A percentile compares a stretch with the other conserved stretches of the same genome.
Evolutionary conservation across 2,113 vertebrate species (phyloP).

Genomic region (Prolemur simus): DNA sequence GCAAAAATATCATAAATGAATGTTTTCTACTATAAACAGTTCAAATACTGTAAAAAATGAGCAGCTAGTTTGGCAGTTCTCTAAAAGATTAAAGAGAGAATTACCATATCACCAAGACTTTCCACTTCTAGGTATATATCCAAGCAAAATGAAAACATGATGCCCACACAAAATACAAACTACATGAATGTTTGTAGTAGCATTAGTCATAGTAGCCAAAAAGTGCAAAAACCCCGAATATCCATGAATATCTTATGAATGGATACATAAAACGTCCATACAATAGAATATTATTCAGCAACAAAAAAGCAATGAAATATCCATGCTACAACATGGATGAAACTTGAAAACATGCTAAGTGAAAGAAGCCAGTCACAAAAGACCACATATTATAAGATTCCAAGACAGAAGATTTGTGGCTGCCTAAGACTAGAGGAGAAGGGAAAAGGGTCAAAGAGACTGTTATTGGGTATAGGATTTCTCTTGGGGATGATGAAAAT

Average conservation of each 20-base stretch:
- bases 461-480: background rate
- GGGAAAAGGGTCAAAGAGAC: background rate
- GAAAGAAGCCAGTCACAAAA: background rate
- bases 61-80: background rate
- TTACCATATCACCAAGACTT: background rate
- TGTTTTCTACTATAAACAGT: background rate
- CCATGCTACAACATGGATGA: background rate
- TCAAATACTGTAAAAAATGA: background rate
- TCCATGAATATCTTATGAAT: background rate
- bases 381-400: background rate
- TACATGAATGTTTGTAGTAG: background rate
- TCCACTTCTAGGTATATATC: background rate
- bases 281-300: background rate
- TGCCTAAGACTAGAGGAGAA: background rate
- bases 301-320: background rate
- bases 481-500: background rate
- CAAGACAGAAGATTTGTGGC: background rate
- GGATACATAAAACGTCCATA: background rate
- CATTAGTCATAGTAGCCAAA: background rate
- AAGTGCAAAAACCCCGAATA: background rate
- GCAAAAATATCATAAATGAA: background rate
- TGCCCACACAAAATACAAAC: background rate
- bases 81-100: background rate
- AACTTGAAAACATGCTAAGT: background rate
- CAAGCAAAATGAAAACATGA: background rate